These are phyloP conservation scores for Dryomyza anilis DNA, from an alignment of 2,888 invertebrate species.

Conservation along the genomic window DNA sequence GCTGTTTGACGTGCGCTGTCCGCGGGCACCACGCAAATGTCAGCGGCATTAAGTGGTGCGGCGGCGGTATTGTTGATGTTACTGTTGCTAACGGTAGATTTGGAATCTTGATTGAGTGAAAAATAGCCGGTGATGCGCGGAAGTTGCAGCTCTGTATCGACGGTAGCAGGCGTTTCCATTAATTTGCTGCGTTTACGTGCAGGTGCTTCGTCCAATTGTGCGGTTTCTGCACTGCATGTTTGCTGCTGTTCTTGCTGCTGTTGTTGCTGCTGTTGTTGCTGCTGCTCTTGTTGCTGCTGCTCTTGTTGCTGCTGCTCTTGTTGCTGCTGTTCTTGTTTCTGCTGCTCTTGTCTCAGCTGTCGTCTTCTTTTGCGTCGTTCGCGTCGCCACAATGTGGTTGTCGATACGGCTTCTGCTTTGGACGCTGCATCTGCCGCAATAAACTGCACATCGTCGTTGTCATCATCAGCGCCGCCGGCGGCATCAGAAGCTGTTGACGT, in stretches of 20 bases:
- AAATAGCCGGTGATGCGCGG: background rate
- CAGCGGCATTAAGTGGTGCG: background rate
- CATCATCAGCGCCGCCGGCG: background rate
- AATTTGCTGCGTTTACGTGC: too few relatives aligned
- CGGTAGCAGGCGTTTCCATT: background rate
- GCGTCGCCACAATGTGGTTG: too few relatives aligned
- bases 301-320: background rate
- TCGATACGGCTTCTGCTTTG: background rate
- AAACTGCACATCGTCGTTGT: conserved; percentile 15
- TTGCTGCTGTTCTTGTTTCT: too few relatives aligned
- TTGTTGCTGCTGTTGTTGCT: too few relatives aligned
- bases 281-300: too few relatives aligned
- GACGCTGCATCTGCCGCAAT: conserved; percentile 4
- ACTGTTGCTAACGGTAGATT: too few relatives aligned
- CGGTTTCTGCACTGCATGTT: background rate
- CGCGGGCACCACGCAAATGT: background rate
- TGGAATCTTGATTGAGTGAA: background rate
- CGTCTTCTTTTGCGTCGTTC: background rate
- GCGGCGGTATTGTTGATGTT: background rate
- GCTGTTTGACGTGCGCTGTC: conserved; percentile 6
- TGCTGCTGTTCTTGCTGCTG: too few relatives aligned
- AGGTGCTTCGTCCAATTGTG: too few relatives aligned
- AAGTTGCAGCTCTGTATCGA: too few relatives aligned
- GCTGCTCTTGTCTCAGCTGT: too few relatives aligned
- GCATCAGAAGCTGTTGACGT: background rate